A percentile compares a stretch with the other conserved stretches of the same genome.
Conservation (phyloP, 2,888 invertebrate genomes). For the Tetranychus truncatus region DNA sequence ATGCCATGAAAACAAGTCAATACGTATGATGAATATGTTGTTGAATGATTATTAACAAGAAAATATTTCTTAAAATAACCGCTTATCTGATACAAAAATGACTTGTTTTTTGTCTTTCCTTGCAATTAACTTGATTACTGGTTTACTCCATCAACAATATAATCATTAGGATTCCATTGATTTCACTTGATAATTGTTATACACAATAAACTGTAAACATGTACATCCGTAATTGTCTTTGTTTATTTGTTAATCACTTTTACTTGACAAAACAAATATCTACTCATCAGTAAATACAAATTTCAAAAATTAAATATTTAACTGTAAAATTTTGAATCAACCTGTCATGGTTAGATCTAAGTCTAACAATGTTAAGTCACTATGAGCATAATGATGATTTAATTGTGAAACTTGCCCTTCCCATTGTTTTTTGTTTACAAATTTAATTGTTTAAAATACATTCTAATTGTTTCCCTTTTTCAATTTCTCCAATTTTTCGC, state of each 20-base stretch:
- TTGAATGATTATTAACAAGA: no score
- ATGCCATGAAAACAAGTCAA: no score
- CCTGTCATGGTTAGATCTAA: no score
- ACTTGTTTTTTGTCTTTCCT: neutral
- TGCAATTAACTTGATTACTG: neutral
- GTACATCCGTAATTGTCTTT: neutral
- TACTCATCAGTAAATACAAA: no score
- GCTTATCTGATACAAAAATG: neutral
- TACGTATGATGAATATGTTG: no score
- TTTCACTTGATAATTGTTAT: neutral
- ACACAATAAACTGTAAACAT: neutral
- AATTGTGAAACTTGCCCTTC: no score
- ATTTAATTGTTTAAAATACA: no score
- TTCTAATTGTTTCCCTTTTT: neutral
- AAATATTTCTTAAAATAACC: neutral
- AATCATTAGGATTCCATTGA: neutral
- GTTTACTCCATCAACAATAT: neutral
- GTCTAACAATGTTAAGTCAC: no score
- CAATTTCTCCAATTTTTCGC: neutral
- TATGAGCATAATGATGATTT: no score
- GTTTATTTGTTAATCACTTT: neutral
- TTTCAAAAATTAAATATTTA: no score
- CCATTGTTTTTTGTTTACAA: no score
- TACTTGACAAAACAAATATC: neutral
- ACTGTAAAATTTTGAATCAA: no score